A percentile compares a stretch with the other conserved stretches of the same genome.
Evolutionary conservation across 2,797 vertebrate genomes (phyloP).

Genomic region (Galago senegalensis): DNA sequence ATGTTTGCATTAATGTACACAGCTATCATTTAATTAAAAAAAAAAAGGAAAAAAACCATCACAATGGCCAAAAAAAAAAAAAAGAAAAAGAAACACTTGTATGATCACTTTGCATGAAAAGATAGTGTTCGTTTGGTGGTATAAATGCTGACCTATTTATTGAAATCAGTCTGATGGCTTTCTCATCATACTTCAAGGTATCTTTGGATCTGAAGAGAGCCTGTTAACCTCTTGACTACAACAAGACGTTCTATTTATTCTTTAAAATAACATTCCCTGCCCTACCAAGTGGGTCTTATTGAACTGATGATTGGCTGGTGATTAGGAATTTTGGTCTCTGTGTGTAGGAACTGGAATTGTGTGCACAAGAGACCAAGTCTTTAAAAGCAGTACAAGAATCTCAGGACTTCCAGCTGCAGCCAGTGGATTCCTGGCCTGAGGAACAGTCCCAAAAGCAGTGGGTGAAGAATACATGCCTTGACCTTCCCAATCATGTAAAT

Average conservation of each 20-base stretch:
- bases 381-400: slow-evolving; percentile 3
- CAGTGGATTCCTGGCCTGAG: background rate
- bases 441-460: slow-evolving; percentile 37
- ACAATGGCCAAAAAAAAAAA: no score
- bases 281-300: background rate
- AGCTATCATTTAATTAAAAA: no score
- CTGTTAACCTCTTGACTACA: background rate
- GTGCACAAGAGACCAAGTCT: slow-evolving; percentile 33
- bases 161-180: background rate
- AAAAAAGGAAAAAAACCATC: no score
- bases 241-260: no score
- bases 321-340: slow-evolving; percentile 44
- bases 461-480: background rate
- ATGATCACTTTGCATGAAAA: background rate
- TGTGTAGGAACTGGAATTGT: slow-evolving; percentile 69
- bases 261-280: background rate
- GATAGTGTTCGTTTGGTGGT: background rate
- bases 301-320: background rate
- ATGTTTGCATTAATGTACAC: no score
- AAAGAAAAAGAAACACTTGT: background rate
- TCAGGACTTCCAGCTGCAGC: slow-evolving; percentile 38
- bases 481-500: slow-evolving; percentile 31
- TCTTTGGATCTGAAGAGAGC: background rate
- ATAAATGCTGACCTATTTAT: background rate
- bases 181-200: background rate